Evolutionary conservation across 2,113 vertebrate genomes (phyloP).

Genomic region (Lasiurus cinereus): DNA sequence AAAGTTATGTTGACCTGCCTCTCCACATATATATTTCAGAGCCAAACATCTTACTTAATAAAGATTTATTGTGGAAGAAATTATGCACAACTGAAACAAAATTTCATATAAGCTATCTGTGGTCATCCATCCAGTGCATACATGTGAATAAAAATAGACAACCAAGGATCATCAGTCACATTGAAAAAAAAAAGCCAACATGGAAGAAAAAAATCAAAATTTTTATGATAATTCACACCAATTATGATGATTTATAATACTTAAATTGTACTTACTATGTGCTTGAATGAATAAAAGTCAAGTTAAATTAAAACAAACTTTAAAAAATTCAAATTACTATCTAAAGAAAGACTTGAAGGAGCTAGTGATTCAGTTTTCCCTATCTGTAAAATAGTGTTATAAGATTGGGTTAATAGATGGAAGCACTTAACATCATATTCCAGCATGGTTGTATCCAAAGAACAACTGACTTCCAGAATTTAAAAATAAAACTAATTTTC

Average conservation of each 20-base stretch:
- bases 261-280: neutral
- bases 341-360: neutral
- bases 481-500: neutral
- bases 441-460: neutral
- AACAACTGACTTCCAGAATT: neutral
- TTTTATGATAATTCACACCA: neutral
- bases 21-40: neutral
- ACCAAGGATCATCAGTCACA: neutral
- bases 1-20: neutral
- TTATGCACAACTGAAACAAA: neutral
- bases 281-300: neutral
- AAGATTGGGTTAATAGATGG: neutral
- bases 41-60: neutral
- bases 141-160: neutral
- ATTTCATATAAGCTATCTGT: neutral
- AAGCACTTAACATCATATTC: neutral
- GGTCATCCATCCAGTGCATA: no score
- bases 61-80: neutral
- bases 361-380: neutral
- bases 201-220: neutral
- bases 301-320: neutral
- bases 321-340: neutral
- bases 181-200: neutral
- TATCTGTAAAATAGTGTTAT: neutral
- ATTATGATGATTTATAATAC: neutral